phyloP scores from a whole-genome alignment of 2,113 vertebrate species.

The Reinhardtius hippoglossoides region DNA sequence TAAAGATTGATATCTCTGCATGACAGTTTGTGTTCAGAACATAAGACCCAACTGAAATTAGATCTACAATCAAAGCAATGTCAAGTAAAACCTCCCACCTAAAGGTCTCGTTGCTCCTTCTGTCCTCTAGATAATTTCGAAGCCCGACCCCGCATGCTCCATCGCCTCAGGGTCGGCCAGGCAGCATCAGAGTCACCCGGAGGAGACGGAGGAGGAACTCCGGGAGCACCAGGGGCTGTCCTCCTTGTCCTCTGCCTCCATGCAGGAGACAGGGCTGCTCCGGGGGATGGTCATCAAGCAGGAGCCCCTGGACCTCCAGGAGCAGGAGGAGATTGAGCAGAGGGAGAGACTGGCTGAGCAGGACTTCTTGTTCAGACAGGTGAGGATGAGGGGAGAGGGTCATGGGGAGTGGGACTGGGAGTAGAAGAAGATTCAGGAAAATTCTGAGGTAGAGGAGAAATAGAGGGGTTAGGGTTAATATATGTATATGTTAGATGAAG shows the following conservation, averaged over 20 bases:
- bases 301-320: constrained; percentile 90
- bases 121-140: constrained; percentile 87
- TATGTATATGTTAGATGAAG: too few relatives aligned
- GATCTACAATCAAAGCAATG: neutral
- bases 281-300: constrained; percentile 87
- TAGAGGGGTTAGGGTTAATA: too few relatives aligned
- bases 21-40: neutral
- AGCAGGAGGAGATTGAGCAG: constrained; percentile 88
- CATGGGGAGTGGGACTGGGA: neutral
- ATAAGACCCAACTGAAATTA: neutral
- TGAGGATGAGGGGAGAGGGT: constrained; percentile 38
- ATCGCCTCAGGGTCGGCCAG: constrained; percentile 75
- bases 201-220: constrained; percentile 95
- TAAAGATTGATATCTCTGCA: neutral
- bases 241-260: constrained; percentile 75
- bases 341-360: constrained; percentile 84
- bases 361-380: constrained; percentile 93
- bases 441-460: neutral
- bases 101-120: neutral
- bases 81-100: neutral
- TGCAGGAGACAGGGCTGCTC: constrained; percentile 61
- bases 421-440: neutral
- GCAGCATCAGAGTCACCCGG: constrained; percentile 94
- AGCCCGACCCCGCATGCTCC: constrained; percentile 76
- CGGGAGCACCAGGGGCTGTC: constrained; percentile 91